Conservation (phyloP, 1,140 invertebrate genomes). For the Drosophila watanabei region DNA sequence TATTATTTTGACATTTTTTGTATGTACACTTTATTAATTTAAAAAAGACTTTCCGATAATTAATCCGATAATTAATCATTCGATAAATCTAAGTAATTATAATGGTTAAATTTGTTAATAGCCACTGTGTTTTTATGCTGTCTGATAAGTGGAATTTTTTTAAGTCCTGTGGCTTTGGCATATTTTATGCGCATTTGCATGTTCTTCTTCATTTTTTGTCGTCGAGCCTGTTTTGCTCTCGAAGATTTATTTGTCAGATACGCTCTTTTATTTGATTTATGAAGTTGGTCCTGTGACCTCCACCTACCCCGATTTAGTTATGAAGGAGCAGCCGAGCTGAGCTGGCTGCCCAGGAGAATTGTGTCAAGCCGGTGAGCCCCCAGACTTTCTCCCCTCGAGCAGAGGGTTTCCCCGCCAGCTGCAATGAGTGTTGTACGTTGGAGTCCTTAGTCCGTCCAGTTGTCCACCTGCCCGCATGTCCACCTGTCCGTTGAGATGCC, state of each 20-base stretch:
- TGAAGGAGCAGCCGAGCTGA: constrained; percentile 16
- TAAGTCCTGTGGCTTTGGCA: constrained; percentile 34
- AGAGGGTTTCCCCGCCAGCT: background rate
- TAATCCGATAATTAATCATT: background rate
- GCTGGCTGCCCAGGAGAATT: constrained; percentile 40
- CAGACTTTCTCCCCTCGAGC: constrained; percentile 6
- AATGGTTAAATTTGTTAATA: background rate
- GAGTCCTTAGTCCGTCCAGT: constrained; percentile 5
- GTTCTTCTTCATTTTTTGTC: background rate
- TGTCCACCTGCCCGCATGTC: background rate
- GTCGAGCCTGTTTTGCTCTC: constrained; percentile 28
- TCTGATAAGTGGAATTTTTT: constrained; percentile 43
- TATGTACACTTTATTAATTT: background rate
- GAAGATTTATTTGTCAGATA: constrained; percentile 71
- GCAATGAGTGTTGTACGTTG: constrained; percentile 16
- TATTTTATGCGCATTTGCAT: constrained; percentile 66
- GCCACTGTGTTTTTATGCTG: constrained; percentile 32
- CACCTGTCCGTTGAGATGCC: constrained; percentile 23
- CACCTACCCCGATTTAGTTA: background rate
- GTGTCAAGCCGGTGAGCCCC: constrained; percentile 30
- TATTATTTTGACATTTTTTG: too few species aligned
- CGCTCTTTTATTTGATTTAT: constrained; percentile 68
- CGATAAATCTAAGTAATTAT: background rate
- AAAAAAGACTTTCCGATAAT: background rate
- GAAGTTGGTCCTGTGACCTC: constrained; percentile 37